Conservation (phyloP, 2,797 vertebrate species). For the Enteromius afrohamiltoni region DNA sequence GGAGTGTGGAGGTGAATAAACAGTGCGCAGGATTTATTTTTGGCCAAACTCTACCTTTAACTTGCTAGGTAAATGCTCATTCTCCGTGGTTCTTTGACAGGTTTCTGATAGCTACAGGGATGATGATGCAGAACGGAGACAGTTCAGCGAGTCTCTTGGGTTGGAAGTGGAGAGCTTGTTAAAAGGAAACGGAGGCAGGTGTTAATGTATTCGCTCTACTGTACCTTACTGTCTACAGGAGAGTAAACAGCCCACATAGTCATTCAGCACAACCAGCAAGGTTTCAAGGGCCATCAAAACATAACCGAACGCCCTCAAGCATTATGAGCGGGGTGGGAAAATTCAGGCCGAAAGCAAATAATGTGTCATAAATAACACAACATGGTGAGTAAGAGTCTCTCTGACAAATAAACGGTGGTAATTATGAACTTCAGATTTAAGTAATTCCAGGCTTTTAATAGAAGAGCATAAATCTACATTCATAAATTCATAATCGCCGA, state of each 20-base stretch:
- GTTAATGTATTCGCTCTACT: constrained; percentile 58
- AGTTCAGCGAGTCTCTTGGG: constrained; percentile 26
- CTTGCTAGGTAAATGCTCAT: neutral
- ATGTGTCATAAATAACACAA: constrained; percentile 38
- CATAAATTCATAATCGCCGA: constrained; percentile 46
- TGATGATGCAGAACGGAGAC: constrained; percentile 19
- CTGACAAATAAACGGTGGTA: constrained; percentile 16
- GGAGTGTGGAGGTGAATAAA: neutral
- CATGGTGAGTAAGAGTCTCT: constrained; percentile 26
- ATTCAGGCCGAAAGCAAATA: constrained; percentile 43
- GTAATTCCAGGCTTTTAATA: constrained; percentile 37
- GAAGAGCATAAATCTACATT: constrained; percentile 54
- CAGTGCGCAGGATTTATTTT: neutral
- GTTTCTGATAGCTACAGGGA: constrained; percentile 20
- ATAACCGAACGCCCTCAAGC: constrained; percentile 50
- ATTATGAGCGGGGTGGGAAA: constrained; percentile 39
- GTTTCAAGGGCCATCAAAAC: constrained; percentile 60
- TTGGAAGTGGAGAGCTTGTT: constrained; percentile 53
- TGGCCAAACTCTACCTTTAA: neutral
- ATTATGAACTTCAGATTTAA: constrained; percentile 46
- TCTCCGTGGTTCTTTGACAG: constrained; percentile 8
- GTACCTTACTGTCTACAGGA: constrained; percentile 53
- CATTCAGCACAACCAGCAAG: constrained; percentile 56
- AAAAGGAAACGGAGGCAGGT: constrained; percentile 57
- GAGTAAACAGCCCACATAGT: constrained; percentile 59